These are phyloP conservation scores for Drosophila punjabiensis DNA, from an alignment of 1,140 invertebrate genomes.

Conservation along the genomic window DNA sequence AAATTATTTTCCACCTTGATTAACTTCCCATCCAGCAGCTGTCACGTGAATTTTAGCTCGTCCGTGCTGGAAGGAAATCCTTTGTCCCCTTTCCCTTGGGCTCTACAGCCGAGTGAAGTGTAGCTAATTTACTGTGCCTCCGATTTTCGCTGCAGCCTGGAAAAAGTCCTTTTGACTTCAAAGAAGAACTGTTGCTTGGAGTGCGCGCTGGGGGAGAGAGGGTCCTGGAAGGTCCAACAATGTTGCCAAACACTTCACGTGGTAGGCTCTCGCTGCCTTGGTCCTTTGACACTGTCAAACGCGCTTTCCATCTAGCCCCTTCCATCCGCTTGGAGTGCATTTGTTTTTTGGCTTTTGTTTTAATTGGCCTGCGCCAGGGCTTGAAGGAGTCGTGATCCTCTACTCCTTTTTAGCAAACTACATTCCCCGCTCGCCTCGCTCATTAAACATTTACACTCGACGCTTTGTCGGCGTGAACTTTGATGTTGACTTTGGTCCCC, in stretches of 20 bases:
- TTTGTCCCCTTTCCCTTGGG: conserved; percentile 12
- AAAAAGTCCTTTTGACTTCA: conserved; percentile 74
- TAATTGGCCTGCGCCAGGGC: conserved; percentile 72
- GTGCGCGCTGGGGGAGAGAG: conserved; percentile 40
- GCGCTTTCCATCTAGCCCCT: conserved; percentile 28
- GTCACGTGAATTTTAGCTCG: conserved; percentile 27
- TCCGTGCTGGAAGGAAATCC: conserved; percentile 8
- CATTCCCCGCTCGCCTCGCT: conserved; percentile 49
- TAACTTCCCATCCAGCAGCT: conserved; percentile 36
- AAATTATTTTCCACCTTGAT: conserved; percentile 49
- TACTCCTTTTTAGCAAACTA: conserved; percentile 66
- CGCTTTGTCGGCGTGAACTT: conserved; percentile 84
- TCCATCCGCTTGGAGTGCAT: conserved; percentile 65
- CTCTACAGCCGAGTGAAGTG: conserved; percentile 42
- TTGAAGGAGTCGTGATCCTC: conserved; percentile 69
- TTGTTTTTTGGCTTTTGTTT: conserved; percentile 84
- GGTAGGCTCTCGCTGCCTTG: conserved; percentile 54
- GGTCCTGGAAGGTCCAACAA: conserved; percentile 46
- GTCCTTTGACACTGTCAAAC: conserved; percentile 77
- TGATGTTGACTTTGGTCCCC: conserved; percentile 76
- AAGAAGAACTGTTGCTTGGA: conserved; percentile 82
- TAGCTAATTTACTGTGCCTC: conserved; percentile 74
- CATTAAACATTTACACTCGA: conserved; percentile 82
- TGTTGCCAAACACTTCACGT: conserved; percentile 79
- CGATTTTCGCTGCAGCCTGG: conserved; percentile 35